These are phyloP conservation scores for Bugulina stolonifera DNA, from an alignment of 2,888 invertebrate species.

Conservation along the genomic window DNA sequence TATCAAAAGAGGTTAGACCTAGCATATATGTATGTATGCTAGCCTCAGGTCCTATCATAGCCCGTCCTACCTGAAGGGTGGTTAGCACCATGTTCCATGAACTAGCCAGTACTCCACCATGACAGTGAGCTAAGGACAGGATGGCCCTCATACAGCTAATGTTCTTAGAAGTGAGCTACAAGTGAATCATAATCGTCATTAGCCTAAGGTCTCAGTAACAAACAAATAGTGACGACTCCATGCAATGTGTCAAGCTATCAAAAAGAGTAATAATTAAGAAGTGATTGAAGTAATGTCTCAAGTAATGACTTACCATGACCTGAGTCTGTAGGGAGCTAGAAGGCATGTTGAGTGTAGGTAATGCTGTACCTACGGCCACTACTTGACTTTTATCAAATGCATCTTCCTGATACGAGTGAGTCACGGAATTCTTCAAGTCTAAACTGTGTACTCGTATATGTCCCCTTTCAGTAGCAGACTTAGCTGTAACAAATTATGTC, in stretches of 20 bases:
- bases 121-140: conserved; percentile 79
- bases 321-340: conserved; percentile 74
- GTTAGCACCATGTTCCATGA: conserved; percentile 94
- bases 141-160: conserved; percentile 91
- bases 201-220: too few species aligned
- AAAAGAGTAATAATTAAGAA: too few species aligned
- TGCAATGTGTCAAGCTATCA: too few species aligned
- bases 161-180: conserved; percentile 83
- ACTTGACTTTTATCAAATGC: conserved; percentile 71
- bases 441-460: conserved; percentile 53
- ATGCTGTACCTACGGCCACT: conserved; percentile 90
- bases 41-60: too few species aligned
- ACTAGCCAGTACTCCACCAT: conserved; percentile 82
- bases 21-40: too few species aligned
- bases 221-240: too few species aligned
- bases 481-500: too few species aligned
- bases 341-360: conserved; percentile 65
- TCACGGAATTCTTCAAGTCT: not conserved
- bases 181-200: too few species aligned
- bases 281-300: too few species aligned
- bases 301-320: conserved; percentile 70
- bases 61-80: conserved; percentile 69
- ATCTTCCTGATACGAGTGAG: conserved; percentile 15
- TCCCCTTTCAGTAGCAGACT: conserved; percentile 40
- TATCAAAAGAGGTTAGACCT: too few species aligned